Evolutionary conservation across 2,888 invertebrate species (phyloP), one percentile per base, ranked within the genome.

Genomic region (Cylloceria caligata): DNA sequence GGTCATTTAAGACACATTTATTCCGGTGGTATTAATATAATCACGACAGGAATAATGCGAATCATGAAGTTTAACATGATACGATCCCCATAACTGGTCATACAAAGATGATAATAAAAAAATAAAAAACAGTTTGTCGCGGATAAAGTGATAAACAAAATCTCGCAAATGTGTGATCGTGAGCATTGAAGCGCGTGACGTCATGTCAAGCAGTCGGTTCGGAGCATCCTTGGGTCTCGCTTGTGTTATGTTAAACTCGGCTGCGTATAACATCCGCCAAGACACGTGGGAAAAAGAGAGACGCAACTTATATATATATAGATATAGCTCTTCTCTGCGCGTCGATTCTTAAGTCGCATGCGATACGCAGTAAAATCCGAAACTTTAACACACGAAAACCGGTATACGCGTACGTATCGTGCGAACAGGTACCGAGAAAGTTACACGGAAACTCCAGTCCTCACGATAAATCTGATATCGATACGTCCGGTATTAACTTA

Each of bases 161-260:
- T 45, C 16, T 45, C n/a, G 45, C 45, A 21, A 3, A 24, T 52
- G 13, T 42, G n/a, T 52, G 9, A 16, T 60, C 19, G 19, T 0
- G 60, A 19, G 11, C 9, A 34, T 60, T 11, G 3, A 4, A 55
- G 13, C 27, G 27, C 55, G 19, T 69, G 69, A 69, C 69, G 69
- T 55, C 55, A 57, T 24, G 55, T 16, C 55, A 39, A 55, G 55
- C 55, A 27, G 24, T 16, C 24, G 69, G 16, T 19, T 42, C 24
- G n/a, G 24, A 16, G 34, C 42, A 49, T 34, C 67, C 67, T 49
- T 49, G 67, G 19, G 13, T 21, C 21, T 30, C 34, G 24, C 19
- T 47, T 19, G 49, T 47, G 47, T 49, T 67, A n/a, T 64, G 36
- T 42, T 47, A 11, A 42, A 34, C 19, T 45, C 7, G 45, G 27